Evolutionary conservation across 2,797 vertebrate species (phyloP), one percentile per base, ranked within the genome.

Genomic region (Xenops minutus): DNA sequence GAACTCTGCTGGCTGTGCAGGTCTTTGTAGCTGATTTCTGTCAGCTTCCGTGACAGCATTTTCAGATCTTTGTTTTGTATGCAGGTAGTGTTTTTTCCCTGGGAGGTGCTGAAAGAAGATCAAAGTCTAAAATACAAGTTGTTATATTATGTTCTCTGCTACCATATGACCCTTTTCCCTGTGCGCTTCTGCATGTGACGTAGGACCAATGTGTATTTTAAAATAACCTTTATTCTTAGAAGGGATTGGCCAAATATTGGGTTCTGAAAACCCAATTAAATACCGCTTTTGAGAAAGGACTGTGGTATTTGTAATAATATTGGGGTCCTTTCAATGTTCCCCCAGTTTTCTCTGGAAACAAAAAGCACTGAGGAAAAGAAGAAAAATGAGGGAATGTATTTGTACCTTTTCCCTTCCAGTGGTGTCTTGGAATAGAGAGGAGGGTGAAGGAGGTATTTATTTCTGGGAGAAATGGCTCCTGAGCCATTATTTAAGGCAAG

Each of bases 61-160:
- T 72, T 87, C 63, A 61, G 29, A 26, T 17, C 52, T 59, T 24
- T 64, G 11, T 80, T 86, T 81, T 78, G 9, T 56, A 10, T 30
- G 7, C 49, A 82, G 44, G 6, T 67, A 23, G 26, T 32, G 58
- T 36, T 93, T 62, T 62, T 62, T 41, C 29, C 12, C 5, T 61
- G 64, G 13, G 55, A 88, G 37, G 41, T 9, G 52, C 9, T 17
- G 46, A 54, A 32, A 81, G 34, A 66, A 56, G 14, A 43, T 69
- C 19, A 48, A 63, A 41, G 49, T 48, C 41, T 89, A 39, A 92
- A 78, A 39, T 67, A 29, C 4, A 39, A 61, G 48, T 77, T 66
- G 1, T 34, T 66, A 4, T 4, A 7, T 54, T 14, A 46, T 27
- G 14, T 36, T 36, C 24, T 80, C 37, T 0, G 0, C 20, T 62